These are phyloP conservation scores for Amorpha juglandis DNA, from an alignment of 2,888 invertebrate genomes.

Conservation along the genomic window DNA sequence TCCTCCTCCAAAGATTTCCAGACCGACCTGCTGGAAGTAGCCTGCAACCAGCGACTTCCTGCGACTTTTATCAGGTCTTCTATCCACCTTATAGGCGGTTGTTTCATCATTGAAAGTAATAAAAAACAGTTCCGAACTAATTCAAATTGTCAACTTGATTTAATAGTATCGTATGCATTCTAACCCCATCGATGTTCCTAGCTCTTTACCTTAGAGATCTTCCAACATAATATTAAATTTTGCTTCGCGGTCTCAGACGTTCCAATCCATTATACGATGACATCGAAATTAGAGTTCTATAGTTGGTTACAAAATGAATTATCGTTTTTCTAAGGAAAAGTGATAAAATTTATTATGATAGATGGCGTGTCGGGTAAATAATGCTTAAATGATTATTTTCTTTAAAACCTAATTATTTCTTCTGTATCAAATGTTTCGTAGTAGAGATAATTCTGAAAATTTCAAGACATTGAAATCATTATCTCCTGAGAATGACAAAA, in stretches of 20 bases:
- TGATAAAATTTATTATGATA: slow-evolving; percentile 23
- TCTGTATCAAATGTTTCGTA: not conserved
- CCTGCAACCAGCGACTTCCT: too few relatives aligned
- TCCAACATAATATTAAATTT: slow-evolving; percentile 76
- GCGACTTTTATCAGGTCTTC: too few relatives aligned
- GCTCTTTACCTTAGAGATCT: slow-evolving; percentile 59
- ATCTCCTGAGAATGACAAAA: too few relatives aligned
- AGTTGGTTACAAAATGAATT: slow-evolving; percentile 58
- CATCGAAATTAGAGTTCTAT: slow-evolving; percentile 70
- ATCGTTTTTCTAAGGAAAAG: slow-evolving; percentile 38
- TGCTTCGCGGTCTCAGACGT: slow-evolving; percentile 63
- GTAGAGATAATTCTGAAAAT: not conserved
- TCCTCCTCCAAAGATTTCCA: too few relatives aligned
- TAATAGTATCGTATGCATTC: slow-evolving; percentile 3
- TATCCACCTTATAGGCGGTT: too few relatives aligned
- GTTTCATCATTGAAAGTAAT: not conserved
- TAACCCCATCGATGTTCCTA: slow-evolving; percentile 33
- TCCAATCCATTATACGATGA: slow-evolving; percentile 70
- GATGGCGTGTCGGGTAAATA: not conserved
- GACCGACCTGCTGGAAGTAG: too few relatives aligned
- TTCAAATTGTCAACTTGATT: not conserved
- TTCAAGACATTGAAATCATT: too few relatives aligned
- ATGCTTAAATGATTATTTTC: not conserved
- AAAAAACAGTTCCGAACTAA: not conserved
- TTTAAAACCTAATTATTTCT: not conserved